Base-by-base conservation (phyloP, 1,140 invertebrate genomes). In the Drosophila cardini region DNA sequence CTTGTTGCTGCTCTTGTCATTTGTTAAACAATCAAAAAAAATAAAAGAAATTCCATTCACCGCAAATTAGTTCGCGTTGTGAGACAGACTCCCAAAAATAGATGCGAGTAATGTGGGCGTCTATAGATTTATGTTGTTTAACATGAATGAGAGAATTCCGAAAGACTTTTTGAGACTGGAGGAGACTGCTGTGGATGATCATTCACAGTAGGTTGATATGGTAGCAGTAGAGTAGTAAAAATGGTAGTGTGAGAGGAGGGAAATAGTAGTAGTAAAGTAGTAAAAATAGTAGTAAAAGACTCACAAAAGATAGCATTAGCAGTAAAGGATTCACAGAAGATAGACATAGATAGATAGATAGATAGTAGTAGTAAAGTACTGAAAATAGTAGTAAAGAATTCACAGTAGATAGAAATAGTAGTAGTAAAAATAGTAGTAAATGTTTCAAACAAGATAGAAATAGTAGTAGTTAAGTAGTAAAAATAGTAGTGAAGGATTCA, bases 31-130 rank as follows among this genome's bases (percentile, higher is more conserved):
- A 73, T 69, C 64, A 3, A 68, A 3, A 68, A 56, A 65, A 48
- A 72, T 36, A 80, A 87, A 70, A 75, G 76, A 78, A 87, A 87
- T 86, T 86, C 83, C 83, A 83, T 69, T 81, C 84, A 83, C 76
- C 83, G 79, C 82, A 86, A 86, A 83, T 87, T 87, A 87, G 72
- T 69, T 16, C 48, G 45, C 43, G 38, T 61, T 30, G 43, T 64
- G 48, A 70, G 53, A 78, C 48, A 63, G 10, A 83, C 32, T 76
- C 36, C 48, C 46, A 30, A 50, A 73, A 73, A 73, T 69, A 61
- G 65, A 34, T 36, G 34, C 34, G 34, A 21, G 15, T 48, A 61
- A 83, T 58, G 83, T 87, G 69, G 83, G 83, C 83, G 83, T 87
- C 80, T 69, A 62, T 76, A 77, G 83, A 87, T 87, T 89, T 89